phyloP scores from a whole-genome alignment of 1,140 invertebrate genomes.

The Brachionus koreanus region DNA sequence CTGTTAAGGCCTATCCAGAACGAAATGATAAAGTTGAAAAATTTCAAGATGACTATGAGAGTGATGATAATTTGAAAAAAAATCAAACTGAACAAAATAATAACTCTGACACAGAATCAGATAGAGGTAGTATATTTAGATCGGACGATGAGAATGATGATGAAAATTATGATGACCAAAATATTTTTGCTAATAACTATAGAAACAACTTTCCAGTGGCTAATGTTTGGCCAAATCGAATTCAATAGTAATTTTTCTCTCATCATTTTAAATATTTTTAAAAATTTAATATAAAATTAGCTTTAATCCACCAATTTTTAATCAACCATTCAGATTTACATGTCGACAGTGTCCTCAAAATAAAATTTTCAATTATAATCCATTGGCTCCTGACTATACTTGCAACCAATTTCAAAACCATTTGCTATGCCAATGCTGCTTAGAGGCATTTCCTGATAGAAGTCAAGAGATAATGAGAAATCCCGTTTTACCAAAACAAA shows the following conservation, averaged over 20 bases:
- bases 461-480: constrained; percentile 37
- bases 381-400: constrained; percentile 48
- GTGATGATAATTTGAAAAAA: background rate
- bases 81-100: constrained; percentile 43
- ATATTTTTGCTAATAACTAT: background rate
- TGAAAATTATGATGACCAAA: constrained; percentile 41
- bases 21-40: background rate
- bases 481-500: constrained; percentile 47
- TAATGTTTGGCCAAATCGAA: background rate
- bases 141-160: constrained; percentile 47
- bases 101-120: background rate
- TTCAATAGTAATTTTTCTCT: background rate
- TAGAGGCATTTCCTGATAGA: constrained; percentile 54
- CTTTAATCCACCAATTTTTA: constrained; percentile 50
- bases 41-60: background rate
- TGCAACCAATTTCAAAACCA: constrained; percentile 51
- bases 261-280: background rate
- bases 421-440: constrained; percentile 54
- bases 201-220: background rate
- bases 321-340: constrained; percentile 21
- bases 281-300: constrained; percentile 48
- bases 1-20: background rate
- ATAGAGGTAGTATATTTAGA: background rate
- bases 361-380: constrained; percentile 45
- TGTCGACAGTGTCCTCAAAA: constrained; percentile 46